Percentiles rank a stretch among this genome's conserved stretches.
phyloP scores from a whole-genome alignment of 1,140 invertebrate genomes.

The Grapholita molesta region DNA sequence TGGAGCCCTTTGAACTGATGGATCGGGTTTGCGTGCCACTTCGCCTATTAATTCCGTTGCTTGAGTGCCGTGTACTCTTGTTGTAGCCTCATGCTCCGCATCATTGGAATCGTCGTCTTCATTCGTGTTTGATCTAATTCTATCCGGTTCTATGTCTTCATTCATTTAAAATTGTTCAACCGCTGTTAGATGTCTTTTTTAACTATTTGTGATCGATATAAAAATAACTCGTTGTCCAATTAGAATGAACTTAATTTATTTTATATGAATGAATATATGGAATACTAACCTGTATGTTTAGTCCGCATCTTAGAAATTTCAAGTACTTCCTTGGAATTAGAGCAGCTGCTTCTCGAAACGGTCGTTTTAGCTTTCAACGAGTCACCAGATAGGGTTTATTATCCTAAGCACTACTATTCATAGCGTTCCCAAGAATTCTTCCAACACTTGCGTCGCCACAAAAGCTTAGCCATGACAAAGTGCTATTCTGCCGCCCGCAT shows the following conservation, averaged over 20 bases:
- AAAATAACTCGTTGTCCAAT: background rate
- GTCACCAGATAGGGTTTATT: constrained; percentile 11
- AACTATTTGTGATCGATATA: background rate
- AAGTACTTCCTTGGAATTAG: background rate
- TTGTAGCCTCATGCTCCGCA: constrained; percentile 36
- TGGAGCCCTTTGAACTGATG: constrained; percentile 66
- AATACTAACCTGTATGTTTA: too few species aligned
- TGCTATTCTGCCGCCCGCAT: constrained; percentile 57
- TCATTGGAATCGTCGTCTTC: constrained; percentile 23
- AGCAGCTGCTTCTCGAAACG: background rate
- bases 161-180: constrained; percentile 9
- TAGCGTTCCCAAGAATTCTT: constrained; percentile 29
- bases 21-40: constrained; percentile 49
- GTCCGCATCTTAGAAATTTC: background rate
- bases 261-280: background rate
- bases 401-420: constrained; percentile 24
- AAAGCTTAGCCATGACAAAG: constrained; percentile 43
- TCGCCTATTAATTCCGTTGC: constrained; percentile 49
- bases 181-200: background rate
- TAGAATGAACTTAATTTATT: background rate
- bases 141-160: constrained; percentile 10
- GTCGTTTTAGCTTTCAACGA: background rate
- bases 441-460: constrained; percentile 44
- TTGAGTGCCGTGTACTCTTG: constrained; percentile 25
- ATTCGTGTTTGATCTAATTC: constrained; percentile 16